Conservation (phyloP, 2,797 vertebrate species). For the Anisognathus igniventris region DNA sequence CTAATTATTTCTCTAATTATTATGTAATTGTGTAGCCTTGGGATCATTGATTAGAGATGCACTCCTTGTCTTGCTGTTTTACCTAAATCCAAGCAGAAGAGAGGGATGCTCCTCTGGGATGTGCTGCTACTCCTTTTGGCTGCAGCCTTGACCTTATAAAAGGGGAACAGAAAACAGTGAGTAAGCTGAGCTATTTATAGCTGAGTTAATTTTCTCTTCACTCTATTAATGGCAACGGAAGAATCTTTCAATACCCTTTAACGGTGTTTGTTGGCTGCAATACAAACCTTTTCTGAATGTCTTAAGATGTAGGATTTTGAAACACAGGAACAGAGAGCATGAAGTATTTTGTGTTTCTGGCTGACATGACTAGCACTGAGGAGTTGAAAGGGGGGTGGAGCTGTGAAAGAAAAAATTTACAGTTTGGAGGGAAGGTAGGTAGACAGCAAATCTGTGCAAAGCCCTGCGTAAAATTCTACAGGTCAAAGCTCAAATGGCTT, state of each 20-base stretch:
- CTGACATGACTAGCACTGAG: neutral
- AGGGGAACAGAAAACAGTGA: conserved; percentile 25
- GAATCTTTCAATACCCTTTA: neutral
- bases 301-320: neutral
- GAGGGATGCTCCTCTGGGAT: neutral
- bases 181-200: conserved; percentile 44
- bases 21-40: neutral
- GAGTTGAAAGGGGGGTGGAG: neutral
- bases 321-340: neutral
- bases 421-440: neutral
- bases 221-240: conserved; percentile 30
- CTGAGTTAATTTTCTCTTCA: conserved; percentile 44
- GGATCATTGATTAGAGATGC: conserved; percentile 10
- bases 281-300: neutral
- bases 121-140: neutral
- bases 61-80: rapidly evolving
- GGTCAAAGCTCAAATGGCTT: neutral
- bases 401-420: neutral
- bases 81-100: neutral
- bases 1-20: conserved; percentile 11
- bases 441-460: neutral
- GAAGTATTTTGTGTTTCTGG: neutral
- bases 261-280: neutral
- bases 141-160: conserved; percentile 41
- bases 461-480: rapidly evolving